Percentiles rank a stretch among this genome's conserved stretches.
These are phyloP conservation scores for Bombus sibiricus DNA, from an alignment of 1,140 invertebrate genomes.

Conservation along the genomic window DNA sequence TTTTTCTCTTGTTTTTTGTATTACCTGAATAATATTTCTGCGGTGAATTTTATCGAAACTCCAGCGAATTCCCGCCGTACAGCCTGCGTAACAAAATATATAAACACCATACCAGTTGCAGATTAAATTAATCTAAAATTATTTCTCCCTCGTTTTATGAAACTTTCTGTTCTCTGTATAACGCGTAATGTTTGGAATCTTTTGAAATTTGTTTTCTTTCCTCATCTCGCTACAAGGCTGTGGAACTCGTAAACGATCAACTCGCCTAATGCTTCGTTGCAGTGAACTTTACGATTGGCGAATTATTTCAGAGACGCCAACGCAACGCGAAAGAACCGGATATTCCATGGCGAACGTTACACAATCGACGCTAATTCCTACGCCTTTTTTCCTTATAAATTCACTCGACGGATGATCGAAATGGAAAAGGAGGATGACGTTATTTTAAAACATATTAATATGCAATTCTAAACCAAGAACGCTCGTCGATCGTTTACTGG, in stretches of 20 bases:
- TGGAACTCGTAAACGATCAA: neutral
- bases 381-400: conserved; percentile 11
- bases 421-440: neutral
- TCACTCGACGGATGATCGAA: neutral
- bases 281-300: neutral
- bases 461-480: neutral
- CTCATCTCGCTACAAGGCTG: neutral
- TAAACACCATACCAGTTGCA: neutral
- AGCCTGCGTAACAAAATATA: neutral
- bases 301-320: neutral
- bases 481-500: neutral
- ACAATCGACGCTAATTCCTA: conserved; percentile 10
- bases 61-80: neutral
- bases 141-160: no score
- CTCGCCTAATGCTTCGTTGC: neutral
- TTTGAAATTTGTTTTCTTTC: neutral
- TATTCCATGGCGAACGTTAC: neutral
- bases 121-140: neutral
- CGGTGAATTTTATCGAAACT: neutral
- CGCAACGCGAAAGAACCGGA: neutral
- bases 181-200: neutral
- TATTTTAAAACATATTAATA: neutral
- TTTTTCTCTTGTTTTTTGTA: neutral
- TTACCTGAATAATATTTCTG: neutral
- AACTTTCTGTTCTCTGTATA: neutral